These are phyloP conservation scores for Cottus gobio DNA, from an alignment of 2,113 vertebrate species.

Conservation along the genomic window DNA sequence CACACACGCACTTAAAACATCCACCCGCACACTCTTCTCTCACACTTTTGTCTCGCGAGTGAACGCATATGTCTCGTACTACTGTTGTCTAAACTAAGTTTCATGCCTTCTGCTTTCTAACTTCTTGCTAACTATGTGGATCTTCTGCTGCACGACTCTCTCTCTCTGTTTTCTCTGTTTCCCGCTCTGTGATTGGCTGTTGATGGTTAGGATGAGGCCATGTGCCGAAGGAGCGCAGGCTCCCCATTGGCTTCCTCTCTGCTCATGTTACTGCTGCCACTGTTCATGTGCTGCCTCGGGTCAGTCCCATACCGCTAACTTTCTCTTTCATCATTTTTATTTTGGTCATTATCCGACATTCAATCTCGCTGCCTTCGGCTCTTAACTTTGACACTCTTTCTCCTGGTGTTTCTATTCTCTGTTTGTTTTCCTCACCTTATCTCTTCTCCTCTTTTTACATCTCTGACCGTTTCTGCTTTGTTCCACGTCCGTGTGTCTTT, in stretches of 20 bases:
- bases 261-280: constrained; percentile 96
- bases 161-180: constrained; percentile 69
- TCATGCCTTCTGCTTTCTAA: constrained; percentile 52
- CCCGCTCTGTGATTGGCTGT: constrained; percentile 80
- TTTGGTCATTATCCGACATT: constrained; percentile 21
- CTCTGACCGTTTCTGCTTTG: constrained; percentile 1
- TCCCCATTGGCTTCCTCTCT: constrained; percentile 91
- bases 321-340: constrained; percentile 46
- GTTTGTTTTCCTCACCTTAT: constrained; percentile 24
- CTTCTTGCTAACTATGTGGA: constrained; percentile 57
- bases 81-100: constrained; percentile 27
- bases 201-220: constrained; percentile 92
- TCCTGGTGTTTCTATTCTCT: constrained; percentile 12
- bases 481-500: constrained; percentile 29
- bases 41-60: constrained; percentile 11
- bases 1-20: constrained; percentile 31
- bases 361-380: constrained; percentile 11
- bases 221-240: constrained; percentile 91
- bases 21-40: constrained; percentile 11
- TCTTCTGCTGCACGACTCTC: constrained; percentile 80
- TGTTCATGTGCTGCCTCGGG: constrained; percentile 95
- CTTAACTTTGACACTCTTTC: background rate
- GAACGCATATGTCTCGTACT: constrained; percentile 32
- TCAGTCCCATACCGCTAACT: constrained; percentile 88
- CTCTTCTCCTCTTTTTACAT: constrained; percentile 5